Evolutionary conservation across 2,888 invertebrate genomes (phyloP).

Genomic region (Megastigmus dorsalis): DNA sequence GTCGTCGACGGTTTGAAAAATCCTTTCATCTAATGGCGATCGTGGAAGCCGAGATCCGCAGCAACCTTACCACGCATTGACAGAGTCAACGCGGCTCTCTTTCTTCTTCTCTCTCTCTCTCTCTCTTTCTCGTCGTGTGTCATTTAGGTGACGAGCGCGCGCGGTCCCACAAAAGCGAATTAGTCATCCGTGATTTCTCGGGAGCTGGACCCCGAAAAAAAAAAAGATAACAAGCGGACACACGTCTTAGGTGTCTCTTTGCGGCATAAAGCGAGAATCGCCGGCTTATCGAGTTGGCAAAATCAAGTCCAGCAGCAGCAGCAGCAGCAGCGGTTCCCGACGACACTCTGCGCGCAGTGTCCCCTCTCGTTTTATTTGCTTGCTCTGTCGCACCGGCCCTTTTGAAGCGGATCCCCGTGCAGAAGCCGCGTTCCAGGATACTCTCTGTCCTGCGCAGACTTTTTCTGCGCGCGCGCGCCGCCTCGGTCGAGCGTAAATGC

Average conservation of each 20-base stretch:
- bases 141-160: constrained; percentile 5
- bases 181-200: constrained; percentile 13
- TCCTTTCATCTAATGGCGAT: background rate
- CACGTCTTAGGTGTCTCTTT: too few relatives aligned
- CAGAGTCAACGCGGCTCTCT: background rate
- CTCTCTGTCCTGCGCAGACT: constrained; percentile 11
- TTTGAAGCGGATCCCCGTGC: constrained; percentile 16
- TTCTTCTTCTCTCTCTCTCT: too few relatives aligned
- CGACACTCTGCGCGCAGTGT: too few relatives aligned
- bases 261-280: too few relatives aligned
- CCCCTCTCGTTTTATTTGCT: constrained; percentile 41
- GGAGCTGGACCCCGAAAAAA: too few relatives aligned
- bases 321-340: constrained; percentile 13
- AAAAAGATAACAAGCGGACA: too few relatives aligned
- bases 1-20: background rate
- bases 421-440: constrained; percentile 41
- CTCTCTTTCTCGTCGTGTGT: constrained; percentile 13
- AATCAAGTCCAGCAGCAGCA: constrained; percentile 24
- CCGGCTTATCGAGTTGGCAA: constrained; percentile 24
- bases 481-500: constrained; percentile 9
- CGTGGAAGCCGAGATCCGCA: constrained; percentile 3
- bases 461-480: too few relatives aligned
- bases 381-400: constrained; percentile 28
- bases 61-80: constrained; percentile 7
- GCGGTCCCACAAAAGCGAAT: too few relatives aligned